A percentile compares a stretch with the other conserved stretches of the same genome.
These are phyloP conservation scores for Danionella dracula DNA, from an alignment of 2,797 vertebrate species.

Conservation along the genomic window DNA sequence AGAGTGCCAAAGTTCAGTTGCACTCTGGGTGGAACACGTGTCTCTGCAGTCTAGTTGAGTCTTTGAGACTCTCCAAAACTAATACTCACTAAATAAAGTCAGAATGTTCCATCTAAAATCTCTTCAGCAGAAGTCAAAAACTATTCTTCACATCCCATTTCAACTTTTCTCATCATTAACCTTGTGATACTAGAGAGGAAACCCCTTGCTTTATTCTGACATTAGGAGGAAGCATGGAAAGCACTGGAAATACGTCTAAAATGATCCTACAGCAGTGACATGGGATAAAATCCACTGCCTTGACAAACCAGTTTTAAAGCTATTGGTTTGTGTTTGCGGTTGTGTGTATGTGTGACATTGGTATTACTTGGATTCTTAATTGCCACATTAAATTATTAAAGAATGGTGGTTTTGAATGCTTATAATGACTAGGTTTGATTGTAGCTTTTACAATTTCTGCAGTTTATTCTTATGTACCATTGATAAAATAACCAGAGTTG, in stretches of 20 bases:
- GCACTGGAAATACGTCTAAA: slow-evolving; percentile 55
- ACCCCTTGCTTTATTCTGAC: slow-evolving; percentile 31
- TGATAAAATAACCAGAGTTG: no score
- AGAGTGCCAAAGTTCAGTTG: slow-evolving; percentile 63
- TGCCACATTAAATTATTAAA: no score
- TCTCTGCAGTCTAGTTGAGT: slow-evolving; percentile 68
- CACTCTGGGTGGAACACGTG: slow-evolving; percentile 69
- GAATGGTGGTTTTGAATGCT: no score
- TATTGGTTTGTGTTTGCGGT: no score
- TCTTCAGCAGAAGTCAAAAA: slow-evolving; percentile 71
- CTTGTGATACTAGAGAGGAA: slow-evolving; percentile 69
- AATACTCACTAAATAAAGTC: slow-evolving; percentile 78
- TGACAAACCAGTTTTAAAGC: no score
- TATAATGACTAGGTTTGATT: no score
- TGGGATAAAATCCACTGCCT: no score
- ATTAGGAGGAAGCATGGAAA: slow-evolving; percentile 47
- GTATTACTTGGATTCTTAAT: no score
- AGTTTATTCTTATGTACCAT: no score
- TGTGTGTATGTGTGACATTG: no score
- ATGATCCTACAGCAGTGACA: no score
- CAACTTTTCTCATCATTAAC: slow-evolving; percentile 54
- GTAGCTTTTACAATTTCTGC: no score
- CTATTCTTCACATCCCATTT: slow-evolving; percentile 70
- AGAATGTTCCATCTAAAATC: slow-evolving; percentile 76
- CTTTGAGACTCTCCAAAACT: slow-evolving; percentile 75